Evolutionary conservation across 2,888 invertebrate species (phyloP), one percentile per base, ranked within the genome.

Genomic region (Odontocolon sp.): DNA sequence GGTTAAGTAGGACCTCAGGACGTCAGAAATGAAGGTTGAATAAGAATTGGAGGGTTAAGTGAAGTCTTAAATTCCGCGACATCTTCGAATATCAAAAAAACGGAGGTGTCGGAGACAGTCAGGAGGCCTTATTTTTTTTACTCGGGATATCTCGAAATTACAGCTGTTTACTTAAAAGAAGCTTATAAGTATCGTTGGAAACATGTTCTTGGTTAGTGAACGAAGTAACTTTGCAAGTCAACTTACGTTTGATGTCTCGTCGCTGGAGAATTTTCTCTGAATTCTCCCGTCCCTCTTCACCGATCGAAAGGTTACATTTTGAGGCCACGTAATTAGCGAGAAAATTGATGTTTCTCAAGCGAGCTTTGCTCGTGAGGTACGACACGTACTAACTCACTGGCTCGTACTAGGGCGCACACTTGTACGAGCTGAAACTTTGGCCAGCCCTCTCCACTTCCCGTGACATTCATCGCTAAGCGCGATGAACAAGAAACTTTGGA

Each of bases 261-360:
- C 3, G 59, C 28, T 14, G 31, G 8, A 23, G 18, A 23, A 9
- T 36, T 61, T 16, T 11, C 40, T 61, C 28, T 72, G 28, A 18
- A 52, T 42, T 28, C 52, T 38, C 11, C 28, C 14, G 18, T 9
- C n/a, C 47, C 47, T 50, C 54, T 11, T 11, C 18, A n/a, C 31
- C 56, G 63, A 74, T 79, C 75, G 73, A 78, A 76, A 69, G 67
- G 66, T 76, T 66, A 72, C 52, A 75, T 64, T 75, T 72, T 26
- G 33, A 36, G 52, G 45, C 52, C 59, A 33, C 56, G 64, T 71
- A 71, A 78, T 79, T 76, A 75, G 76, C 72, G 72, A 47, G 63
- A 70, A 77, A 79, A 80, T 80, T 73, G 68, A 79, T 79, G 66
- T 77, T 75, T 69, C 72, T 70, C 73, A 31, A 9, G 14, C 26